Conservation (phyloP, 2,888 invertebrate genomes). For the Ametastegia equiseti region DNA sequence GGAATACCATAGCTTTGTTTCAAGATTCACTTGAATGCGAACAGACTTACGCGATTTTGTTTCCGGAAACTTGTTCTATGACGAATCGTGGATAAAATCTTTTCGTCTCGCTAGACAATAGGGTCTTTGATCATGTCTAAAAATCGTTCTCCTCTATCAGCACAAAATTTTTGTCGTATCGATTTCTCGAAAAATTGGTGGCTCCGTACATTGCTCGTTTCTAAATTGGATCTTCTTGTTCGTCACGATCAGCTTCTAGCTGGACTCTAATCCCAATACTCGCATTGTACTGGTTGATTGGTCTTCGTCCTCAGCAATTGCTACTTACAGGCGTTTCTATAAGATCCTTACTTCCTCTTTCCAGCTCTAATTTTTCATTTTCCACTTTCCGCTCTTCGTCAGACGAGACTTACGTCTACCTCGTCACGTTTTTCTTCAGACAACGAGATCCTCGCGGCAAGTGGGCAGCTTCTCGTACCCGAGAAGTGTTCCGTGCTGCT, state of each 20-base stretch:
- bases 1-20: background rate
- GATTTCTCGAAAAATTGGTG: background rate
- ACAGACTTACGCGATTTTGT: background rate
- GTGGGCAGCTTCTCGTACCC: background rate
- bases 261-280: conserved; percentile 1
- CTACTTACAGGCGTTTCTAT: background rate
- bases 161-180: background rate
- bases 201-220: background rate
- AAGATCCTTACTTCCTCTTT: background rate
- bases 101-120: background rate
- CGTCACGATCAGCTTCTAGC: background rate
- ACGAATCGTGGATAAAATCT: background rate
- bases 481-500: conserved; percentile 7
- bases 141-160: background rate
- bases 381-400: conserved; percentile 2
- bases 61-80: background rate
- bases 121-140: background rate
- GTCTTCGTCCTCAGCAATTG: background rate
- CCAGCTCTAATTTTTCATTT: background rate
- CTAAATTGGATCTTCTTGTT: background rate
- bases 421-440: conserved; percentile 9
- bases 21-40: background rate
- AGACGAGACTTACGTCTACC: background rate
- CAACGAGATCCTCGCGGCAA: background rate
- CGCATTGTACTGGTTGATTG: background rate